Evolutionary conservation across 2,113 vertebrate genomes (phyloP).

Genomic region (Xiphias gladius): DNA sequence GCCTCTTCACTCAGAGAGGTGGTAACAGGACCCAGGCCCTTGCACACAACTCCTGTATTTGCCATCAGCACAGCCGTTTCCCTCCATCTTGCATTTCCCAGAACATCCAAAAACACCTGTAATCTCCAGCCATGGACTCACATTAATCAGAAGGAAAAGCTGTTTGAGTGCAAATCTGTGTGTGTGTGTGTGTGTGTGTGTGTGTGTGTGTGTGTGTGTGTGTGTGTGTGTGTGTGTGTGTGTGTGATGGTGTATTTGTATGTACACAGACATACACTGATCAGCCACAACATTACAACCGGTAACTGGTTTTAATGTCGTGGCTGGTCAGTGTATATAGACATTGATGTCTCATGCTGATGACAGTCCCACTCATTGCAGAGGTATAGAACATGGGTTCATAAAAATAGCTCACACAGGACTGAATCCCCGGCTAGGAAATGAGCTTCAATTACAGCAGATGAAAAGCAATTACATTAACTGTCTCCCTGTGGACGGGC

Average conservation of each 20-base stretch:
- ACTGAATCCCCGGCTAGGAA: conserved; percentile 66
- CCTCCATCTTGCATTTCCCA: conserved; percentile 47
- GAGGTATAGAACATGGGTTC: conserved; percentile 62
- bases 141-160: conserved; percentile 56
- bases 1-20: conserved; percentile 51
- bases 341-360: conserved; percentile 16
- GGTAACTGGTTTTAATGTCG: too few relatives aligned
- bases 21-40: conserved; percentile 74
- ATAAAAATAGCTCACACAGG: conserved; percentile 74
- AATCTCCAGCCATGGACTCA: conserved; percentile 42
- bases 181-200: conserved; percentile 4
- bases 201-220: background rate
- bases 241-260: too few relatives aligned
- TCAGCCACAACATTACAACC: too few relatives aligned
- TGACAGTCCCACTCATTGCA: conserved; percentile 40
- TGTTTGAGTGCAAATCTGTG: conserved; percentile 34
- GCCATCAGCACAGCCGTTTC: conserved; percentile 7
- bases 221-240: too few relatives aligned
- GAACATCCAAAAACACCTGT: conserved; percentile 62
- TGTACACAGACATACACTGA: too few relatives aligned
- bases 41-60: conserved; percentile 9
- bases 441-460: conserved; percentile 79
- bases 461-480: conserved; percentile 82
- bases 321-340: too few relatives aligned
- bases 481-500: conserved; percentile 65